phyloP scores from a whole-genome alignment of 1,140 invertebrate species.

The Trichonephila clavipes region DNA sequence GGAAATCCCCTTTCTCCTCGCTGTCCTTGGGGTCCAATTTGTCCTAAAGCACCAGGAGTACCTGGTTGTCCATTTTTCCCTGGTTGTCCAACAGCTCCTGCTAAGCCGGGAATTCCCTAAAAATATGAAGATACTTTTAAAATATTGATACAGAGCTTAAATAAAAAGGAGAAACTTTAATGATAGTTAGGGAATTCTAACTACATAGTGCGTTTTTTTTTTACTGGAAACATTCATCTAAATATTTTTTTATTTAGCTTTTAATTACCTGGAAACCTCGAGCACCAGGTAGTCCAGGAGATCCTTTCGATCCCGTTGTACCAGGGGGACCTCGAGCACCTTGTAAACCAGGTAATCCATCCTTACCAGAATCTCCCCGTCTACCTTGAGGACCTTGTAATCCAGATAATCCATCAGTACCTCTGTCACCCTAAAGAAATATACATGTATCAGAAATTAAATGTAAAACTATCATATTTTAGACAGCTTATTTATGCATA shows the following conservation, averaged over 20 bases:
- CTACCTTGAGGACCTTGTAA: conserved; percentile 83
- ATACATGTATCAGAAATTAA: neutral
- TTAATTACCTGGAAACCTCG: conserved; percentile 87
- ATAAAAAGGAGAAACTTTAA: no score
- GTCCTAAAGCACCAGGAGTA: conserved; percentile 85
- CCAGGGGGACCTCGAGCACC: conserved; percentile 87
- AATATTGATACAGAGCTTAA: no score
- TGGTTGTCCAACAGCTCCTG: conserved; percentile 86
- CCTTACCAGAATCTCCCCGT: conserved; percentile 85
- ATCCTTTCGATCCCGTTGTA: conserved; percentile 86
- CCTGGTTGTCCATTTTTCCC: conserved; percentile 90
- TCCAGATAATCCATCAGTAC: conserved; percentile 90
- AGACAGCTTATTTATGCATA: no score
- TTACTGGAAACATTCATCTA: no score
- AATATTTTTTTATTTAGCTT: neutral
- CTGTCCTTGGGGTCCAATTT: conserved; percentile 84
- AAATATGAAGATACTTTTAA: no score
- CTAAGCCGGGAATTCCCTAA: conserved; percentile 87
- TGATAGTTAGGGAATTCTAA: no score
- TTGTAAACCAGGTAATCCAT: conserved; percentile 84
- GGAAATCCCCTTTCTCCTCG: conserved; percentile 87
- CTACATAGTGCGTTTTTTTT: no score
- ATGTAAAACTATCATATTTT: neutral
- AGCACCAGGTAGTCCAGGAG: conserved; percentile 86
- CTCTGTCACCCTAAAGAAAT: conserved; percentile 86